Base-by-base conservation (phyloP, 1,140 invertebrate genomes). In the Leptinotarsa defecta region DNA sequence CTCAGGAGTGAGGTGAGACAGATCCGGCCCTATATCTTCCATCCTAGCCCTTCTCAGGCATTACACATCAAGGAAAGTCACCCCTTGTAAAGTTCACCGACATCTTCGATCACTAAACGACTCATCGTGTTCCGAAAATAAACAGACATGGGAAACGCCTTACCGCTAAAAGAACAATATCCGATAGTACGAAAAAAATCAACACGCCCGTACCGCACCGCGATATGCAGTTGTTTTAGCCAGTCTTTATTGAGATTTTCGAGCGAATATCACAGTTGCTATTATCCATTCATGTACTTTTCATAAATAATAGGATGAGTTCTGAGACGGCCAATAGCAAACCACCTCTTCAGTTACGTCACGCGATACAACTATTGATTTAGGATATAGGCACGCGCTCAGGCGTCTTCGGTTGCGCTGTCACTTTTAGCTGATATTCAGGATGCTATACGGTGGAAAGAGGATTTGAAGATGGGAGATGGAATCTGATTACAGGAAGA, bases 1-100 rank as follows among this genome's bases (percentile, higher is more conserved):
- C 87, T 99, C 96, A 83, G 96, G 94, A 82, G 96, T 99, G 84
- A 99, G 92, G 89, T 99, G 97, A 85, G 96, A 98, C 83, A 99
- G 91, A 90, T 99, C 97, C 81, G 97, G 97, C 73, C 83, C 83
- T 91, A 95, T 91, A 86, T 93, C 91, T 86, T 92, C 92, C 92
- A 93, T 93, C 86, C 82, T 84, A 82, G 70, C 80, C 81, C 76
- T 75, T 75, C 73, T 76, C 78, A 74, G 79, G 74, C 82, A 83
- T 82, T 63, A 77, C 75, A 71, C 34, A 43, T 17, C 20, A 57
- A 65, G 43, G 64, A 52, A 62, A 43, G 27, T 65, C 27, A 65
- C 69, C 67, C 62, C n/a, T 71, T 71, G 61, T 20, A 57, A 22
- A 49, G 61, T 24, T 24, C 74, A 34, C 68, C 62, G 68, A 62